A percentile compares a stretch with the other conserved stretches of the same genome.
phyloP scores from a whole-genome alignment of 2,113 vertebrate genomes.

The Tragelaphus scriptus region DNA sequence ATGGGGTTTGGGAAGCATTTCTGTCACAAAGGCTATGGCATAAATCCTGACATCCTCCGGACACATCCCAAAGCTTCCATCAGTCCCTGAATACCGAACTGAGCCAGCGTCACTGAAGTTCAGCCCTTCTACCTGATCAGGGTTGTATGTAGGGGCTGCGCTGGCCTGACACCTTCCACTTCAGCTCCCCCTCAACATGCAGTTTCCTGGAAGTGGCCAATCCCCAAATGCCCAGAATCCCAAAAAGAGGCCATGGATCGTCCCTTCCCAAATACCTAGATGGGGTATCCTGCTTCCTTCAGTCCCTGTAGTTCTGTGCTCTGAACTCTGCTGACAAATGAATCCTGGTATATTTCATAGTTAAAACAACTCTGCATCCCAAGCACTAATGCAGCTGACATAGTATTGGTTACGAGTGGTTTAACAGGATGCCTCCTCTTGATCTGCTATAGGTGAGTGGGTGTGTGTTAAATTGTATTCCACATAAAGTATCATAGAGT shows the following conservation, averaged over 20 bases:
- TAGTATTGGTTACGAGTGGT: rapidly evolving
- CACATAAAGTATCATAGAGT: rapidly evolving
- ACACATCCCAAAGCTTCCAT: neutral
- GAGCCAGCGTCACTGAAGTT: neutral
- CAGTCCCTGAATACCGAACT: neutral
- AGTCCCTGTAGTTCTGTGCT: neutral
- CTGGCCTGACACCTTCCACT: neutral
- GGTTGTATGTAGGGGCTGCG: neutral
- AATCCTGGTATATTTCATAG: neutral
- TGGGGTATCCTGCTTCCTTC: neutral
- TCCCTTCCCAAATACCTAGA: neutral
- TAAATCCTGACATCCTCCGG: neutral
- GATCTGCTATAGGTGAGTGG: neutral
- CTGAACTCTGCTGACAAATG: neutral
- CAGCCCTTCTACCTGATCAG: neutral
- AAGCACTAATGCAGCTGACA: neutral
- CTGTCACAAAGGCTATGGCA: neutral
- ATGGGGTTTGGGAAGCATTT: neutral
- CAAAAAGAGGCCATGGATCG: neutral
- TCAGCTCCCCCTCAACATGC: rapidly evolving
- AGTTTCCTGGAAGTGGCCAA: neutral
- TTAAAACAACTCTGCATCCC: neutral
- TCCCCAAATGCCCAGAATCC: neutral
- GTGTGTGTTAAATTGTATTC: neutral
- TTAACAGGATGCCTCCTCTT: neutral